Evolutionary conservation across 2,888 invertebrate species (phyloP).

Genomic region (Noctua janthina): DNA sequence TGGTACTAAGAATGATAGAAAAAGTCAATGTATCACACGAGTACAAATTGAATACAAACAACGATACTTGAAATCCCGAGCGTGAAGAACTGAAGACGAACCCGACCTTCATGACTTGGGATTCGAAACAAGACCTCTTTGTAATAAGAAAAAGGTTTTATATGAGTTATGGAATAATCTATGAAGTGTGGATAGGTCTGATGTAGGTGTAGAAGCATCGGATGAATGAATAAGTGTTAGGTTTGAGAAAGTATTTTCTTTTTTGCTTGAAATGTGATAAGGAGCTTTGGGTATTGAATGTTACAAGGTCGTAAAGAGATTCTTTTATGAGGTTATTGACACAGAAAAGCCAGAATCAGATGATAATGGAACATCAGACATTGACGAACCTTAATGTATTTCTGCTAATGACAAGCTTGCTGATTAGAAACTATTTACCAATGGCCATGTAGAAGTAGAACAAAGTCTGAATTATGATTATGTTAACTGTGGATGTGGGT

Average conservation of each 20-base stretch:
- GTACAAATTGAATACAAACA: conserved; percentile 67
- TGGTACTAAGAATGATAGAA: conserved; percentile 1
- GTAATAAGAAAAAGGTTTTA: conserved; percentile 55
- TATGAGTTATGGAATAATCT: conserved; percentile 54
- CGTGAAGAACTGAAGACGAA: conserved; percentile 34
- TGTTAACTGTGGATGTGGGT: too few relatives aligned
- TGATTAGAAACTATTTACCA: background rate
- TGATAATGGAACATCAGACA: background rate
- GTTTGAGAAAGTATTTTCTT: background rate
- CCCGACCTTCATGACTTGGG: conserved; percentile 34
- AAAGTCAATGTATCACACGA: conserved; percentile 33
- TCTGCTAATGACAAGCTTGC: background rate
- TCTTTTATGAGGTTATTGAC: background rate
- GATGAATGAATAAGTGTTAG: conserved; percentile 24
- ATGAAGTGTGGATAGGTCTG: conserved; percentile 53
- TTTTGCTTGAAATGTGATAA: conserved; percentile 6
- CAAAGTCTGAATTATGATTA: too few relatives aligned
- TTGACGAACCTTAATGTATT: background rate
- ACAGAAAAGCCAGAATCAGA: background rate
- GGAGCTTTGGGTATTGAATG: background rate
- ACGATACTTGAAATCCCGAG: conserved; percentile 59
- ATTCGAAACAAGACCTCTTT: conserved; percentile 51
- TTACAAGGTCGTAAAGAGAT: background rate
- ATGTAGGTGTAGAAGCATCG: conserved; percentile 35
- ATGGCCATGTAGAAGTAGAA: too few relatives aligned